Conservation (phyloP, 2,113 vertebrate genomes). For the Corynorhinus townsendii region DNA sequence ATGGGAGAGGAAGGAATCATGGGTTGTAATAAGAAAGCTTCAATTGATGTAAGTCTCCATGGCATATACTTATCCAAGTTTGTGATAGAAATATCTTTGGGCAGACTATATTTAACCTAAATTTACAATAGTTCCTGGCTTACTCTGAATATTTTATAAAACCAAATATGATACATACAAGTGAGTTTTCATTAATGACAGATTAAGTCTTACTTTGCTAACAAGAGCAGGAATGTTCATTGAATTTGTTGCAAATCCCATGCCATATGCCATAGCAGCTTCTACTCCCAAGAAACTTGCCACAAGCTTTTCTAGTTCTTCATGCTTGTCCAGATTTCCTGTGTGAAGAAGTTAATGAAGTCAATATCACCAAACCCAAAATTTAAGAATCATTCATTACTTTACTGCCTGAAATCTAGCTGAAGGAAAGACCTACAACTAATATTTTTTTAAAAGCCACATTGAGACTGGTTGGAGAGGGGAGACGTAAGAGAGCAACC, state of each 20-base stretch:
- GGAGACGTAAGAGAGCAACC: too few species aligned
- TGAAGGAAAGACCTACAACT: neutral
- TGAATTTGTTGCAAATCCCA: conserved; percentile 98
- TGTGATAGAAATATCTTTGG: neutral
- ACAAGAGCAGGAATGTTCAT: conserved; percentile 98
- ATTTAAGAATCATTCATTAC: conserved; percentile 17
- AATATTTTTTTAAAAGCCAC: neutral
- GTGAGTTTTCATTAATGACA: neutral
- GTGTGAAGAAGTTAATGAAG: conserved; percentile 60
- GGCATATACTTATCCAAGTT: neutral
- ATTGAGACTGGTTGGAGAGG: neutral
- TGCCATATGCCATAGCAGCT: conserved; percentile 94
- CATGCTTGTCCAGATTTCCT: conserved; percentile 96
- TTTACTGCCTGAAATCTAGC: neutral
- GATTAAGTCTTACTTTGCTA: conserved; percentile 87
- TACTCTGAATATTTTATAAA: conserved; percentile 11
- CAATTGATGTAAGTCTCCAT: neutral
- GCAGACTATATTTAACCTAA: neutral
- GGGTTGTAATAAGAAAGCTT: neutral
- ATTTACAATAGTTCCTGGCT: neutral
- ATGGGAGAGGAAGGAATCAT: neutral
- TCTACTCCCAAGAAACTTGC: conserved; percentile 95
- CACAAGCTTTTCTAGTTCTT: conserved; percentile 91
- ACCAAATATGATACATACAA: neutral
- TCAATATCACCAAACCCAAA: conserved; percentile 42